Percentiles rank a stretch among this genome's conserved stretches.
phyloP scores from a whole-genome alignment of 2,113 vertebrate genomes.

The Hoplias malabaricus region DNA sequence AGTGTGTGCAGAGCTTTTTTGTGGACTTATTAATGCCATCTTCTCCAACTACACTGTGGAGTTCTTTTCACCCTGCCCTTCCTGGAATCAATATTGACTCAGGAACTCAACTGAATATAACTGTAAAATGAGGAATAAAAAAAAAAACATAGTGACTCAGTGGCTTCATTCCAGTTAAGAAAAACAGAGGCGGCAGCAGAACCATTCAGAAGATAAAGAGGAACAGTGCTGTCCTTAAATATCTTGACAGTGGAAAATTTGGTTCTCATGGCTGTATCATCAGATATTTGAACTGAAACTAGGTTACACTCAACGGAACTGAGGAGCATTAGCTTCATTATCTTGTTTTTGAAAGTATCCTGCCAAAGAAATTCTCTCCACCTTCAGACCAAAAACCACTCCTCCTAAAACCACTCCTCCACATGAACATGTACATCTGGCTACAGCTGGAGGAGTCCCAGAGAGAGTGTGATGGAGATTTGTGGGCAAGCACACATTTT shows the following conservation, averaged over 20 bases:
- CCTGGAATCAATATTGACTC: conserved; percentile 74
- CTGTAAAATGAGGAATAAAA: not conserved
- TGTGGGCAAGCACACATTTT: too few species aligned
- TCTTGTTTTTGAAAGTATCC: too few species aligned
- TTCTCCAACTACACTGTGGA: conserved; percentile 51
- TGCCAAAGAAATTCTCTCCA: too few species aligned
- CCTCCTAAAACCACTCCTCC: too few species aligned
- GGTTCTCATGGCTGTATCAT: not conserved
- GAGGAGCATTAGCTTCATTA: too few species aligned
- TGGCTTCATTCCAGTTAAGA: not conserved
- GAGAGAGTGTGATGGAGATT: too few species aligned
- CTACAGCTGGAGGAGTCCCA: too few species aligned
- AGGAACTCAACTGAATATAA: conserved; percentile 57
- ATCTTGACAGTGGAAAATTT: not conserved
- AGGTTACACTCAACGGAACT: too few species aligned
- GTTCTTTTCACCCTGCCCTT: conserved; percentile 45
- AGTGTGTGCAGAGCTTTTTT: not conserved
- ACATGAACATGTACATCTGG: too few species aligned
- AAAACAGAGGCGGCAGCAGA: not conserved
- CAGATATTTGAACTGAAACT: too few species aligned
- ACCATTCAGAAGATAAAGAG: not conserved
- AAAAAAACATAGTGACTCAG: too few species aligned
- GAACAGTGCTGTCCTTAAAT: not conserved
- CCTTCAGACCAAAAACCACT: too few species aligned
- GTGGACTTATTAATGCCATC: conserved; percentile 21